Base-by-base conservation (phyloP, 2,113 vertebrate species). In the Pandion haliaetus region DNA sequence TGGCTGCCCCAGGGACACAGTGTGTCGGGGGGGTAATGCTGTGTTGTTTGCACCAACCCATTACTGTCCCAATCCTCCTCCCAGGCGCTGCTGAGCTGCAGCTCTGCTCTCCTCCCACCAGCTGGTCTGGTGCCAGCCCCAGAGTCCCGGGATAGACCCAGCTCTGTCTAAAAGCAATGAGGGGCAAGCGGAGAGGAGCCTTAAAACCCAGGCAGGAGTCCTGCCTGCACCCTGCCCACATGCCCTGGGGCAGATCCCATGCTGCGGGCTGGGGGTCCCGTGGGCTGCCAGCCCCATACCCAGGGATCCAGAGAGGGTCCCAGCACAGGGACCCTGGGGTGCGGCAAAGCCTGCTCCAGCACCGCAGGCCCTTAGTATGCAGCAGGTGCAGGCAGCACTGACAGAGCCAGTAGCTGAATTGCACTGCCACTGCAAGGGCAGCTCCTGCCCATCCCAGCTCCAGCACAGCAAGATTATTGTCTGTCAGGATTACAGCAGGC, bases 21-120 rank as follows among this genome's bases (percentile, higher is more conserved):
- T 0, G 1, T 3, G 18, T 21, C 24, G 16, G 19, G n/a, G n/a
- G 7, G 57, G 66, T 42, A 59, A 61, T 4, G 2, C 17, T 0
- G 0, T 34, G 63, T 12, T 17, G 1, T 66, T 59, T 36, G n/a
- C 52, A 78, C 20, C 58, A 17, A 67, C 12, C 17, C 38, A 1
- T 4, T 40, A 19, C 69, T 34, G 23, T 40, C 26, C 57, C 47
- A 11, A 8, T 80, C 49, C 7, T n/a, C 34, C 6, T 52, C 40
- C 20, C 32, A 7, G 58, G 50, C 18, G 12, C 57, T 50, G 77
- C 62, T 34, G 63, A 82, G 66, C 67, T 54, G 76, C 7, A 36
- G 70, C 83, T 71, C 59, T 2, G 9, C 44, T 77, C 71, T 61
- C 50, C 70, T 55, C 36, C 44, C 28, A 16, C 82, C 69, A 40